Evolutionary conservation across 2,797 vertebrate genomes (phyloP), one percentile per base, ranked within the genome.

Genomic region (Pantherophis alleghaniensis): DNA sequence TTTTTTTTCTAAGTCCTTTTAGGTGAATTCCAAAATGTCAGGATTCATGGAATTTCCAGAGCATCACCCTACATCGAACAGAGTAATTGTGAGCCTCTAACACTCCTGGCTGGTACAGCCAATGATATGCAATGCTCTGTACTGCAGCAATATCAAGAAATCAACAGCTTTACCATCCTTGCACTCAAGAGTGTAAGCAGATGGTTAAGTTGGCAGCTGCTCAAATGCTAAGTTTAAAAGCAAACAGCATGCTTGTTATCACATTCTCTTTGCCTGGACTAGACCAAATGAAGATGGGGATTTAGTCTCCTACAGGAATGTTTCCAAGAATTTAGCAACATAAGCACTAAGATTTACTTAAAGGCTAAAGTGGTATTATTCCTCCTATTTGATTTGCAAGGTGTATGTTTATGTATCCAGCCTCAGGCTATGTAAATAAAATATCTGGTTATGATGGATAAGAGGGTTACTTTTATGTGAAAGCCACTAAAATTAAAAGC

Each of bases 361-460:
- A 94, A 92, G 95, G 95, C 97, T 96, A 95, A 51, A 92, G 18
- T 89, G 56, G 83, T 96, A 95, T 95, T 91, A 93, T 89, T 95
- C 95, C 94, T 96, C 91, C 74, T 96, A 2, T 96, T 96, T 96
- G 93, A 93, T 96, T 97, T 97, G 92, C 94, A 96, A 95, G 91
- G 32, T 14, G 89, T 96, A 57, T 93, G 20, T 95, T 97, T 95
- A 69, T 74, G 63, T 93, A 91, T 88, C 86, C 37, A 87, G 16
- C 14, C 32, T 89, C 0, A 86, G 0, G 55, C 51, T 55, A 42
- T 92, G 86, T 26, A 88, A n/a, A 95, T 94, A 93, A 88, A 32
- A 95, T 94, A 93, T 94, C 86, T 91, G 94, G 93, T 61, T 94
- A 94, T 95, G 93, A 89, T 57, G 0, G 26, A 53, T 86, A 88